These are phyloP conservation scores for Lithophane leautieri DNA, from an alignment of 2,888 invertebrate genomes.

Conservation along the genomic window DNA sequence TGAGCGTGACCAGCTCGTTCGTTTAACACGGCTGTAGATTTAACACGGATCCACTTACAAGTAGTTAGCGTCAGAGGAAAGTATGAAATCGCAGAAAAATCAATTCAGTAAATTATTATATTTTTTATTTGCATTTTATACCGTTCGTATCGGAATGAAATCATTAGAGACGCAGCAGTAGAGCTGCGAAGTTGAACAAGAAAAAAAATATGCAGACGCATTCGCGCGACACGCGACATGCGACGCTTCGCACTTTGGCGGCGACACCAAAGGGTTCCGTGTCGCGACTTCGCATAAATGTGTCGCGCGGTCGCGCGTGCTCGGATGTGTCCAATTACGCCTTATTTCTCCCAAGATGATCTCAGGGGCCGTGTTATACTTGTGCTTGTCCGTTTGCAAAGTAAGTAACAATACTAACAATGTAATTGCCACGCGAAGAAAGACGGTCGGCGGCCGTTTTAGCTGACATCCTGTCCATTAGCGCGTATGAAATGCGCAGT, in stretches of 20 bases:
- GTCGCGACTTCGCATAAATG: conserved; percentile 66
- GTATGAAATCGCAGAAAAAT: conserved; percentile 58
- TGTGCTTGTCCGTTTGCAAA: conserved; percentile 55
- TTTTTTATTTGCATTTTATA: conserved; percentile 40
- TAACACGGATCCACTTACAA: conserved; percentile 51
- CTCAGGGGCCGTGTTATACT: conserved; percentile 58
- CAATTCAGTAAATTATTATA: conserved; percentile 45
- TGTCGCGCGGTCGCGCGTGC: conserved; percentile 68
- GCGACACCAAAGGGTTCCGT: conserved; percentile 68
- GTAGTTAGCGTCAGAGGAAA: conserved; percentile 47
- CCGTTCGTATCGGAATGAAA: conserved; percentile 35
- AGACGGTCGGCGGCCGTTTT: conserved; percentile 46
- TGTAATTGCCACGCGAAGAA: conserved; percentile 50
- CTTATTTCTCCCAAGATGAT: conserved; percentile 59
- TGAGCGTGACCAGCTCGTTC: conserved; percentile 61
- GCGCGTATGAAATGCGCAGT: conserved; percentile 37
- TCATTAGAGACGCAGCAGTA: conserved; percentile 30
- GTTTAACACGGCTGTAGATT: conserved; percentile 60
- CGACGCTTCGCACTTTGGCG: conserved; percentile 28
- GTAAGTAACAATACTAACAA: conserved; percentile 53
- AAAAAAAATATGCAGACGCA: conserved; percentile 38
- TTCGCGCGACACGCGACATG: conserved; percentile 33
- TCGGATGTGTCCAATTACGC: conserved; percentile 74
- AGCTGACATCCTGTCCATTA: conserved; percentile 54
- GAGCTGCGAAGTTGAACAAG: background rate